Evolutionary conservation across 2,888 invertebrate genomes (phyloP), one percentile per base, ranked within the genome.

Genomic region (Pyrochroa serraticornis): DNA sequence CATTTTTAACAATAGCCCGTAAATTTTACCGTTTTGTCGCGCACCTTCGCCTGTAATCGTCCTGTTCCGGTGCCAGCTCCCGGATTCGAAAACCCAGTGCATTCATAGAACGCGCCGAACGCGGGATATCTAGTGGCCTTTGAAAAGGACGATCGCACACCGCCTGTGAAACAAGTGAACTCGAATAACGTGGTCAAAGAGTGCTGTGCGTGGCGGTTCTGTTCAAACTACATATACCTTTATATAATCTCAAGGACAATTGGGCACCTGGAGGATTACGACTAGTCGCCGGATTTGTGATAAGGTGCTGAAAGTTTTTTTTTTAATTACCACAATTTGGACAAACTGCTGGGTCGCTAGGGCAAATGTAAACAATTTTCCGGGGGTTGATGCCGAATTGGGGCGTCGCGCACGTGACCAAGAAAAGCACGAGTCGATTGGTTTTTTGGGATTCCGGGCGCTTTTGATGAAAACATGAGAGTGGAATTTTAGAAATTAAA

Each of bases 41-140:
- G 53, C 50, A 32, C 43, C 50, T 44, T 63, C 71, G 70, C 54
- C 49, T 31, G 35, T 37, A 47, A 50, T 69, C 72, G 70, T 63
- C 54, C 49, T 50, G 63, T 66, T 68, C 68, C 74, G 73, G 67
- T 60, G 61, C 48, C 47, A 61, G 68, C 66, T 71, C 72, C 72
- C 66, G 72, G 72, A 69, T 70, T 68, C 66, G 67, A 69, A 72
- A 69, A 71, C 69, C 70, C 75, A 72, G 72, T 75, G 68, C 69
- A 68, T 64, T 68, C 66, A 64, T 70, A 70, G 68, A 66, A 62
- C 59, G 65, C 62, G 63, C 59, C 56, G 65, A 59, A 54, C 70
- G 71, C 73, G 72, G 70, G 65, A 68, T 68, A 68, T 69, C 69
- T 65, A 66, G 65, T 64, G 67, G 68, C 69, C 68, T 71, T 71